Evolutionary conservation across 2,888 invertebrate genomes (phyloP).

Genomic region (Agrotis clavis): DNA sequence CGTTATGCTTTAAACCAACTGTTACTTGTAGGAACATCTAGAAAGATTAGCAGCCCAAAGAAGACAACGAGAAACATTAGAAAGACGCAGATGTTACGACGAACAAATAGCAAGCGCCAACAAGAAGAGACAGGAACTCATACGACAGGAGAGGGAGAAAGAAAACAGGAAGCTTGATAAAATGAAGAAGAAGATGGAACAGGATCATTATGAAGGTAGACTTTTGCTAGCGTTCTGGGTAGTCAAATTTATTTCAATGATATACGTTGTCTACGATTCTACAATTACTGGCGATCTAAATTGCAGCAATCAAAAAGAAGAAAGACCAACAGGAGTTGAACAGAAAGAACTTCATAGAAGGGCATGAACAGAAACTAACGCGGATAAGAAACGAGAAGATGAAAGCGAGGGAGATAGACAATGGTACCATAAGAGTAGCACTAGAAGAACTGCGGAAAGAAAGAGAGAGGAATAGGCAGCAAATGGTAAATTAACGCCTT

Average conservation of each 20-base stretch:
- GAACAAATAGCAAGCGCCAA: conserved; percentile 85
- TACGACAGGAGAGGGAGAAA: conserved; percentile 80
- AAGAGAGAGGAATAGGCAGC: conserved; percentile 73
- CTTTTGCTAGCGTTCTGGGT: not conserved
- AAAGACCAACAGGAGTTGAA: conserved; percentile 82
- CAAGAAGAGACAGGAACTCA: conserved; percentile 76
- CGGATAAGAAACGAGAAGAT: conserved; percentile 75
- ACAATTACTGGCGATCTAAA: not conserved
- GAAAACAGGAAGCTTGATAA: conserved; percentile 81
- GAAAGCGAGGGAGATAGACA: conserved; percentile 79
- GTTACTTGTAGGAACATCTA: conserved; percentile 75
- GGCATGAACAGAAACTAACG: conserved; percentile 76
- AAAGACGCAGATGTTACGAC: conserved; percentile 81
- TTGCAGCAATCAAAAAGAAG: conserved; percentile 82
- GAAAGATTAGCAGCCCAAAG: conserved; percentile 74
- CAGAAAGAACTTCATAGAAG: conserved; percentile 82
- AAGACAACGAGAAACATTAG: conserved; percentile 79
- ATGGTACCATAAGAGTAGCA: conserved; percentile 76
- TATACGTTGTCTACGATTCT: too few relatives aligned
- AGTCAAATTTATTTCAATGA: too few relatives aligned
- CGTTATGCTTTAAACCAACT: not conserved
- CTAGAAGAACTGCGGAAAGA: conserved; percentile 78
- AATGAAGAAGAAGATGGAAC: conserved; percentile 84
- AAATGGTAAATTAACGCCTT: conserved; percentile 75
- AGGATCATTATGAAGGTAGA: conserved; percentile 83